These are phyloP conservation scores for Aplochiton taeniatus DNA, from an alignment of 2,797 vertebrate species.

Conservation along the genomic window DNA sequence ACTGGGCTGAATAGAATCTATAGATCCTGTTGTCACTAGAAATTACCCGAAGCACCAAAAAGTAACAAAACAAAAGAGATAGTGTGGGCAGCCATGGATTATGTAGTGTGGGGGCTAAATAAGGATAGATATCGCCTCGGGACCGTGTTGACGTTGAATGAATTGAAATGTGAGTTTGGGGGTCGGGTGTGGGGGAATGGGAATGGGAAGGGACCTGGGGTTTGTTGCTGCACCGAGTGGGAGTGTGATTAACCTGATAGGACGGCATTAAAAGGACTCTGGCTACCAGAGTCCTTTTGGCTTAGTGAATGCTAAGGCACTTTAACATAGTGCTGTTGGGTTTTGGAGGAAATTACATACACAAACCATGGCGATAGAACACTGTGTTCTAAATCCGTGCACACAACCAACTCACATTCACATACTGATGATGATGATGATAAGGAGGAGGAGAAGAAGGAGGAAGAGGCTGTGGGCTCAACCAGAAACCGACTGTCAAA, in stretches of 20 bases:
- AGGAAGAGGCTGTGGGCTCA: neutral
- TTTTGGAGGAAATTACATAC: constrained; percentile 30
- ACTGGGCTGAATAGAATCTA: constrained; percentile 1
- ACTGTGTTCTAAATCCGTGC: too few species aligned
- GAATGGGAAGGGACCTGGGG: constrained; percentile 3
- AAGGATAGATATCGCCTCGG: constrained; percentile 12
- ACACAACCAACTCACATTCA: constrained; percentile 37
- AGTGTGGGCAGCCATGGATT: neutral
- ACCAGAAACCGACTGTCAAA: too few species aligned
- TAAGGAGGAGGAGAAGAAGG: neutral
- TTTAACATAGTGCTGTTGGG: constrained; percentile 16
- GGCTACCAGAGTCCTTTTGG: constrained; percentile 27
- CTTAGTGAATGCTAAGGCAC: constrained; percentile 26
- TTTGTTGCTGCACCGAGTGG: constrained; percentile 39
- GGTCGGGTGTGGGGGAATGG: neutral
- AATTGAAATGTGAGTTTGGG: constrained; percentile 33
- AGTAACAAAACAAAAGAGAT: neutral
- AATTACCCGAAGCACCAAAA: constrained; percentile 1
- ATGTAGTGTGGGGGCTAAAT: constrained; percentile 12
- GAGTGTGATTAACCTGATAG: constrained; percentile 31
- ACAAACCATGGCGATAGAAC: neutral
- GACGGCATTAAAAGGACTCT: constrained; percentile 33
- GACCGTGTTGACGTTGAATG: constrained; percentile 2
- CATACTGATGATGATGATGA: constrained; percentile 30
- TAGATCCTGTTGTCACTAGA: neutral